Evolutionary conservation across 2,888 invertebrate species (phyloP), one percentile per base, ranked within the genome.

Genomic region (Metalampra italica): DNA sequence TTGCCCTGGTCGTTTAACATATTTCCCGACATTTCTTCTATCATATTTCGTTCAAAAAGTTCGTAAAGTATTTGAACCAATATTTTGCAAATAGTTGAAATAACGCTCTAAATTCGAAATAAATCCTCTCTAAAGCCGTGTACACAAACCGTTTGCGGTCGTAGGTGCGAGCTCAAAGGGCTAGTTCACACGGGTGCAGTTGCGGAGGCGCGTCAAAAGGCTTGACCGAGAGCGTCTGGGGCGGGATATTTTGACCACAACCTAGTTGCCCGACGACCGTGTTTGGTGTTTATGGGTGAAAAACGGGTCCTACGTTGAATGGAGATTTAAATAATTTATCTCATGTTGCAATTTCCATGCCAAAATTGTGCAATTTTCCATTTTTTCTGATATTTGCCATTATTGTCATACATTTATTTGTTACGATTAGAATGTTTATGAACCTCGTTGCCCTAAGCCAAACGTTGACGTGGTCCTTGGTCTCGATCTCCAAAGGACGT

Each of bases 161-260:
- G 64, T 68, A 84, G 86, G 85, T 84, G 84, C 75, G 77, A 84
- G 80, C 70, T 85, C 83, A 85, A 85, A 88, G 82, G 82, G 76
- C 73, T 68, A 66, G 74, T 81, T 82, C 79, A 75, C 81, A 78
- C 79, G 64, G 60, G 46, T 60, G 60, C 70, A 71, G 69, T 63
- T 66, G 66, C 60, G 65, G 60, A 41, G 41, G 29, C 43, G 74
- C 75, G 76, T 79, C 79, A 78, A 82, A 83, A 80, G 81, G 82
- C 75, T 77, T 79, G 82, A 79, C 83, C 77, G 79, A 74, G 72
- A 74, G 71, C 68, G 79, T 78, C 70, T 64, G 68, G 68, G 63
- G 54, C 29, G 43, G 50, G 65, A 52, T 66, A 65, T 63, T 62
- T 57, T 54, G 58, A 81, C 86, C 86, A 71, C 85, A 85, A 70